A percentile compares a stretch with the other conserved stretches of the same genome.
Conservation (phyloP, 2,888 invertebrate genomes). For the Trachelus troglodyta region DNA sequence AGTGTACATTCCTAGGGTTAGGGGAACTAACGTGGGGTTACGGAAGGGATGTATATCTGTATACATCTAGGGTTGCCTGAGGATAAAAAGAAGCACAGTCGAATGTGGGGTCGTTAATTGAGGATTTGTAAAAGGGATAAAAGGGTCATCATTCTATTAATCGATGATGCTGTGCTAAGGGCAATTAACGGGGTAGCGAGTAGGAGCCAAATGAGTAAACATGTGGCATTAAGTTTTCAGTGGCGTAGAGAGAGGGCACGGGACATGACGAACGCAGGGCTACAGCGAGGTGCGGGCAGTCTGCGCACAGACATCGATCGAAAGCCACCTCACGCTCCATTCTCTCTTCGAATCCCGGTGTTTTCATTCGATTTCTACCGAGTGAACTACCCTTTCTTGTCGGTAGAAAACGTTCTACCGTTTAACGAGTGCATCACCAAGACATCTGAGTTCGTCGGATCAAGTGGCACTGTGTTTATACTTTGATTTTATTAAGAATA, state of each 20-base stretch:
- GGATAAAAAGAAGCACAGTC: background rate
- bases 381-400: constrained; percentile 21
- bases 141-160: constrained; percentile 24
- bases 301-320: constrained; percentile 61
- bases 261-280: constrained; percentile 43
- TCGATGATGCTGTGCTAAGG: constrained; percentile 14
- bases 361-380: constrained; percentile 28
- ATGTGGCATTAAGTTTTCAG: constrained; percentile 37
- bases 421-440: background rate
- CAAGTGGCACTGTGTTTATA: background rate
- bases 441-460: background rate
- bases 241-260: constrained; percentile 22
- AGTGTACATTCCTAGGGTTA: background rate
- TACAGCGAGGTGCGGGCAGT: constrained; percentile 46
- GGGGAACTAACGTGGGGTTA: background rate
- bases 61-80: background rate
- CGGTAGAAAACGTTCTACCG: background rate
- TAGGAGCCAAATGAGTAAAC: constrained; percentile 34
- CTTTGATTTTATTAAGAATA: background rate
- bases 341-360: constrained; percentile 29
- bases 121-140: background rate
- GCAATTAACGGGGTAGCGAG: constrained; percentile 35
- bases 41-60: background rate
- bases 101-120: background rate
- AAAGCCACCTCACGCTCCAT: constrained; percentile 43